Percentiles rank a stretch among this genome's conserved stretches.
These are phyloP conservation scores for Mechanitis mazaeus DNA, from an alignment of 2,888 invertebrate species.

Conservation along the genomic window DNA sequence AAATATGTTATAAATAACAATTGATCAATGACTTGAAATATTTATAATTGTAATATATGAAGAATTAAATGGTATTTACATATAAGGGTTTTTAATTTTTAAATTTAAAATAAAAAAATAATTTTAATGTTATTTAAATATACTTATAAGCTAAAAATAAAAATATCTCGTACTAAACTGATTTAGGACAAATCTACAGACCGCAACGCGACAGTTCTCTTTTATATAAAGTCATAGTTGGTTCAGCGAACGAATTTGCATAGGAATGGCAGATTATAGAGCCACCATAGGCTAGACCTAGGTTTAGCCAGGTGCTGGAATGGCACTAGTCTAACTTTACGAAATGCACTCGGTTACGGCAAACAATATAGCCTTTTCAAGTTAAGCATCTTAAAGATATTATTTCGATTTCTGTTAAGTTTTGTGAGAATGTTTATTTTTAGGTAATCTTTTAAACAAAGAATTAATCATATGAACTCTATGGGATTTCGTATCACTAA, in stretches of 20 bases:
- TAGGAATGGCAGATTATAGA: constrained; percentile 73
- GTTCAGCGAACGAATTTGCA: constrained; percentile 70
- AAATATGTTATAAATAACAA: too few species aligned
- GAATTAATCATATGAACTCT: too few species aligned
- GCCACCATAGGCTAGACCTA: constrained; percentile 63
- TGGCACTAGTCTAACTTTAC: constrained; percentile 31
- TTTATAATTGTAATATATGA: too few species aligned
- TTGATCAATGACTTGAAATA: too few species aligned
- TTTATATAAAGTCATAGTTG: constrained; percentile 71
- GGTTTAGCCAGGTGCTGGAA: constrained; percentile 38
- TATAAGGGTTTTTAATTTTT: not conserved
- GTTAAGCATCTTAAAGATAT: constrained; percentile 14
- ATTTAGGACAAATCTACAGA: constrained; percentile 29
- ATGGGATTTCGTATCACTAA: too few species aligned
- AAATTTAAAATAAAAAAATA: not conserved
- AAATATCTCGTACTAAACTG: not conserved
- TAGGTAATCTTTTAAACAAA: too few species aligned
- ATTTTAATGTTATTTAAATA: too few species aligned
- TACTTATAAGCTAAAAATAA: too few species aligned
- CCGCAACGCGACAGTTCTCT: constrained; percentile 36
- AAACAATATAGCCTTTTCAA: constrained; percentile 27
- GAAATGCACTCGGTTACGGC: constrained; percentile 30
- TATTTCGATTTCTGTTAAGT: constrained; percentile 6
- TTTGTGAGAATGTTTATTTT: not conserved
- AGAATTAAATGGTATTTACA: too few species aligned